Evolutionary conservation across 2,888 invertebrate genomes (phyloP).

Genomic region (Tipula confusa): DNA sequence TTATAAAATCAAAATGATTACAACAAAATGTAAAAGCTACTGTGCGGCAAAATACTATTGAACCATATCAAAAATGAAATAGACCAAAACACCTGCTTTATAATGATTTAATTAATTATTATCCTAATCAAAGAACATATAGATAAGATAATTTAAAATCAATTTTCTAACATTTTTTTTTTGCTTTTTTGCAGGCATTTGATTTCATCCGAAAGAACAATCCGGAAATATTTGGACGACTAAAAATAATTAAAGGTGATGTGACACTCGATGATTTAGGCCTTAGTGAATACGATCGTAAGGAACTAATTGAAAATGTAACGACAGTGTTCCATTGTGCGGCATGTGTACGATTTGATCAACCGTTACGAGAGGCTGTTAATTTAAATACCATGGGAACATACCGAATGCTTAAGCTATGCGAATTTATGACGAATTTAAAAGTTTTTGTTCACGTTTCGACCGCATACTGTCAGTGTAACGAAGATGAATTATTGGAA

Average conservation of each 20-base stretch:
- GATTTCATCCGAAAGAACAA: conserved; percentile 53
- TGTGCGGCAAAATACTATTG: too few species aligned
- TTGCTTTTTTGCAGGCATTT: conserved; percentile 53
- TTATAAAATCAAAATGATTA: too few species aligned
- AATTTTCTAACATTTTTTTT: neutral
- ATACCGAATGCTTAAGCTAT: conserved; percentile 67
- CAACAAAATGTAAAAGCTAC: too few species aligned
- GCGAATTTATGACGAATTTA: conserved; percentile 65
- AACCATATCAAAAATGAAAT: too few species aligned
- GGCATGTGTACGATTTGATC: conserved; percentile 85
- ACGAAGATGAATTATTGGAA: conserved; percentile 72
- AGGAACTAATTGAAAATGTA: conserved; percentile 57
- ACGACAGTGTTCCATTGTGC: conserved; percentile 79
- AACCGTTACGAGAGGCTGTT: conserved; percentile 73
- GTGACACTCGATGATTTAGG: conserved; percentile 58
- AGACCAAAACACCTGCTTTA: too few species aligned
- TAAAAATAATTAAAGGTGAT: conserved; percentile 63
- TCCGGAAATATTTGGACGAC: conserved; percentile 58
- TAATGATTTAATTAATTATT: too few species aligned
- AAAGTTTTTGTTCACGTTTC: conserved; percentile 79
- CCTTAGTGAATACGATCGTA: conserved; percentile 56
- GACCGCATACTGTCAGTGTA: conserved; percentile 89
- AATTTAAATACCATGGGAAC: conserved; percentile 82
- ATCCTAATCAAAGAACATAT: neutral
- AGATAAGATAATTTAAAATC: neutral